Percentiles rank a stretch among this genome's conserved stretches.
Evolutionary conservation across 2,113 vertebrate species (phyloP).

Genomic region (Octodon degus): DNA sequence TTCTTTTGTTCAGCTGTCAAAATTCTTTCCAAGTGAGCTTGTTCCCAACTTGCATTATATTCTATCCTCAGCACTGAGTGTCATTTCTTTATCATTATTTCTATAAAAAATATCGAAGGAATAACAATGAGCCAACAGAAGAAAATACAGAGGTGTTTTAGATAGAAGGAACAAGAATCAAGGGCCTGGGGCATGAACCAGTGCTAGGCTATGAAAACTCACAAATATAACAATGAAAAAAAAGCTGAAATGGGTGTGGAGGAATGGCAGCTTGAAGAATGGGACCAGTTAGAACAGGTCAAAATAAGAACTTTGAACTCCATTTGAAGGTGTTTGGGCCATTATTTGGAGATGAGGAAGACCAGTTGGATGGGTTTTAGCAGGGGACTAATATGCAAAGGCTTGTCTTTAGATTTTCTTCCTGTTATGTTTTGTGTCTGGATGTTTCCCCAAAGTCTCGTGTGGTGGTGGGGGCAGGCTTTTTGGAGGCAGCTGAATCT

Average conservation of each 20-base stretch:
- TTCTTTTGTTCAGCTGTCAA: not conserved
- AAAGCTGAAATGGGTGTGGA: not conserved
- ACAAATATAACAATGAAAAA: not conserved
- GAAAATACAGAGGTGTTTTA: not conserved
- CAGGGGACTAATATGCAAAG: not conserved
- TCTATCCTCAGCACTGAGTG: not conserved
- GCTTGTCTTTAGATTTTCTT: not conserved
- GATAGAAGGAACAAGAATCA: not conserved
- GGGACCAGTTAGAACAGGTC: not conserved
- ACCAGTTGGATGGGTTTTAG: not conserved
- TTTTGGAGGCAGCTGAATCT: not conserved
- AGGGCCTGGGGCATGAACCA: not conserved
- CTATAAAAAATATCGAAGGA: not conserved
- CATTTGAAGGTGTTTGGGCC: not conserved
- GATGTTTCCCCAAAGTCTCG: not conserved
- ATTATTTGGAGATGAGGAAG: not conserved
- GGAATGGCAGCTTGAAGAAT: not conserved
- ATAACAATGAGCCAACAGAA: not conserved
- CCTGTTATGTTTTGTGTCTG: not conserved
- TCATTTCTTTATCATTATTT: not conserved
- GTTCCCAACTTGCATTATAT: not conserved
- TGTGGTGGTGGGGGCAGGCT: not conserved
- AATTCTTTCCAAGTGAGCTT: conserved; percentile 5
- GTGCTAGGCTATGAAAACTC: not conserved
- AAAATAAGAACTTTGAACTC: not conserved